Conservation (phyloP, 2,888 invertebrate species). For the Cecidostiba fungosa region DNA sequence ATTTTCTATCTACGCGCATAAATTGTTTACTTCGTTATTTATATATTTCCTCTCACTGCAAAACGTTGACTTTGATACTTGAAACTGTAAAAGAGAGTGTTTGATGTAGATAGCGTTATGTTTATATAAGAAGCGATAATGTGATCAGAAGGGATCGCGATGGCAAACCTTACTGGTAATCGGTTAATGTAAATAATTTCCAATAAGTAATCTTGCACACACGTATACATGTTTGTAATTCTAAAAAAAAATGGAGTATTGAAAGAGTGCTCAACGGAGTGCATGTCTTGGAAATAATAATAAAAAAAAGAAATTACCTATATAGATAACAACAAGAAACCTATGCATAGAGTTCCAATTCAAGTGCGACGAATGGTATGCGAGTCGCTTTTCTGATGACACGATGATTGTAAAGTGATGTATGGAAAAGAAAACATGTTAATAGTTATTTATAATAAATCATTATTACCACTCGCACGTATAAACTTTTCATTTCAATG, state of each 20-base stretch:
- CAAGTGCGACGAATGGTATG: conserved; percentile 66
- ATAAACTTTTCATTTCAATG: not conserved
- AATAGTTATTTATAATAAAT: conserved; percentile 78
- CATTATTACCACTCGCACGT: conserved; percentile 72
- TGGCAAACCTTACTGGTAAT: conserved; percentile 66
- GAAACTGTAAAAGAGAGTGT: conserved; percentile 63
- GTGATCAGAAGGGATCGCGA: conserved; percentile 65
- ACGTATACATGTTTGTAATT: conserved; percentile 75
- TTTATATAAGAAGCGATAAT: conserved; percentile 63
- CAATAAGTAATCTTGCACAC: conserved; percentile 73
- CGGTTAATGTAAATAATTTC: conserved; percentile 75
- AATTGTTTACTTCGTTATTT: conserved; percentile 62
- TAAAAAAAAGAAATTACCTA: conserved; percentile 41
- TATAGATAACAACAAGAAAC: conserved; percentile 54
- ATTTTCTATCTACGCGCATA: conserved; percentile 50
- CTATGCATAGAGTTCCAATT: conserved; percentile 67
- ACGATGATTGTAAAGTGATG: conserved; percentile 68
- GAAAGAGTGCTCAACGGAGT: conserved; percentile 55
- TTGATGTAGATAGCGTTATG: conserved; percentile 70
- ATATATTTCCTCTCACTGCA: conserved; percentile 59
- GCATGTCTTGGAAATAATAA: conserved; percentile 46
- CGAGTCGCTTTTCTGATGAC: conserved; percentile 64
- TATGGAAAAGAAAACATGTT: conserved; percentile 73
- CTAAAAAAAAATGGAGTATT: conserved; percentile 64
- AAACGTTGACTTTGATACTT: conserved; percentile 64